A percentile compares a stretch with the other conserved stretches of the same genome.
Evolutionary conservation across 2,113 vertebrate species (phyloP).

Genomic region (Athene noctua): DNA sequence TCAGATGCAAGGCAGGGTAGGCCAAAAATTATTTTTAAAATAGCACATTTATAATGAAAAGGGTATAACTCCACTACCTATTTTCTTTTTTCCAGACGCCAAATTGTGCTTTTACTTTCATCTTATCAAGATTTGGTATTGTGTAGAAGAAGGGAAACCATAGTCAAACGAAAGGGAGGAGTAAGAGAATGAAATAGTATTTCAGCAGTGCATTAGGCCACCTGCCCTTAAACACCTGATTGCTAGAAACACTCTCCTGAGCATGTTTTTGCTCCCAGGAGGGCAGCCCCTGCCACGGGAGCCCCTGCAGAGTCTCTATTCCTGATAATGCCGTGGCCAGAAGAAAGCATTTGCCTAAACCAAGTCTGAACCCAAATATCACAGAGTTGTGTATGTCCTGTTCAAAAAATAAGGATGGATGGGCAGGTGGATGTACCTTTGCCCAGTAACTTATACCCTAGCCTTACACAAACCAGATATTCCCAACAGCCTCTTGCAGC

Average conservation of each 20-base stretch:
- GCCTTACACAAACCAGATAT: no score
- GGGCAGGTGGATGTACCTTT: neutral
- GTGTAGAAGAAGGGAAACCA: neutral
- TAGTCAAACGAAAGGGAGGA: neutral
- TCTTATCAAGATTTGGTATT: neutral
- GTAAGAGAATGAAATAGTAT: neutral
- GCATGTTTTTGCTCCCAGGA: neutral
- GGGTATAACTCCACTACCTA: rapidly evolving
- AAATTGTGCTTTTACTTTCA: neutral
- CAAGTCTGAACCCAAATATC: neutral
- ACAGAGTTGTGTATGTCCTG: neutral
- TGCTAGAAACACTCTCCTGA: neutral
- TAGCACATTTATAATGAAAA: neutral
- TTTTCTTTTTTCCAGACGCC: neutral
- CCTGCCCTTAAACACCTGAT: neutral
- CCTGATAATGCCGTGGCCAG: no score
- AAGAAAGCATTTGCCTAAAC: neutral
- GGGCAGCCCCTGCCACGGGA: no score
- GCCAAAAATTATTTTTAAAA: neutral
- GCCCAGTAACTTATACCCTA: neutral
- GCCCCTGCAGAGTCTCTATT: no score
- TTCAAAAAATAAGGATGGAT: neutral
- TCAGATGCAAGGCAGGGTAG: neutral
- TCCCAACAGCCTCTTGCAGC: neutral
- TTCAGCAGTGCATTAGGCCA: neutral